Evolutionary conservation across 2,888 invertebrate species (phyloP), one percentile per base, ranked within the genome.

Genomic region (Palloptera scutellata): DNA sequence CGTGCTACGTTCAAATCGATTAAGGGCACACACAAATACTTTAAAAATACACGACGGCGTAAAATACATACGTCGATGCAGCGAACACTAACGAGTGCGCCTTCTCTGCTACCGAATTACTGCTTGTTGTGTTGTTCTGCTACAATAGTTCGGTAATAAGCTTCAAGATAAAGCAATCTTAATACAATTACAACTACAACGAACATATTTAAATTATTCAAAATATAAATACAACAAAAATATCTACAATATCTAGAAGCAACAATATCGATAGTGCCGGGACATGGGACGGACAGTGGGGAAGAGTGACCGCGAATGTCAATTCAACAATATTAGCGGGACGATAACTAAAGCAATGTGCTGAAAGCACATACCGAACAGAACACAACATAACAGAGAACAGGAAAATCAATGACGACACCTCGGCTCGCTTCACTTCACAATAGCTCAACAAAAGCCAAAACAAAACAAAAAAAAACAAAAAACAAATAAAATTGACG

Each of bases 1-100:
- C 61, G 66, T 65, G 65, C 55, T 40, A 55, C 55, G 48, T 58
- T 58, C 64, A 58, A 64, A 64, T 64, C 64, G 64, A 64, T 64
- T 58, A 13, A 64, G 20, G 15, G 9, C n/a, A 59, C 53, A 59
- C 59, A 64, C 51, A 58, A 64, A 30, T 48, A 48, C 48, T n/a
- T n/a, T 15, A 4, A 48, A 52, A 19, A 52, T 52, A 53, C 15
- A 53, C 10, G 13, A 15, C 40, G 42, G 55, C 15, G 15, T 54
- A 45, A 43, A 63, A 48, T 55, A 48, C 2, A 64, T 40, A 17
- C 48, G 51, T 61, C 40, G 61, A 52, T 61, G 52, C 41, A 57
- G 64, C 13, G 19, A 19, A 54, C 19, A 54, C 20, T 17, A 20
- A 20, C 20, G 17, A 30, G 40, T 40, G 20, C 30, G 30, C 55